Conservation (phyloP, 2,888 invertebrate species). For the Odontomyia ornata region DNA sequence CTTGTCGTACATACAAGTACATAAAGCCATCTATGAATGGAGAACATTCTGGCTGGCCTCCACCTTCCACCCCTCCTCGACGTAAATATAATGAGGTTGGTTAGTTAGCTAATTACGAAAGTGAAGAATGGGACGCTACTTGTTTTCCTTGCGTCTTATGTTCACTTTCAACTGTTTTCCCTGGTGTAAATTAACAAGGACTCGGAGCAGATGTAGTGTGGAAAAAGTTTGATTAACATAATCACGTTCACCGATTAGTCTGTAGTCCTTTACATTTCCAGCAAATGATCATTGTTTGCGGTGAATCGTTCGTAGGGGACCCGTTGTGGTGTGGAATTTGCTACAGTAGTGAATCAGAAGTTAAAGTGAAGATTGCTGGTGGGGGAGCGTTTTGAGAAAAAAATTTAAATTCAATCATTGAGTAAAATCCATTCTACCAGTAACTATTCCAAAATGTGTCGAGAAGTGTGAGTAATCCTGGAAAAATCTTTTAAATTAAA, state of each 20-base stretch:
- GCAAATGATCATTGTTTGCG: neutral
- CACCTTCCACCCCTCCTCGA: neutral
- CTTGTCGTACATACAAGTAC: too few relatives aligned
- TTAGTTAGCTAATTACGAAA: conserved; percentile 17
- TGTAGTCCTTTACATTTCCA: conserved; percentile 13
- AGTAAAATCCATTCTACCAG: too few relatives aligned
- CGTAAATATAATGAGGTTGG: conserved; percentile 9
- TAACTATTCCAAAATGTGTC: too few relatives aligned
- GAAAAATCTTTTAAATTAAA: too few relatives aligned
- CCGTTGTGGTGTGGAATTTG: too few relatives aligned
- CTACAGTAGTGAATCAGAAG: too few relatives aligned
- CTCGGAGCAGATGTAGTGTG: conserved; percentile 22
- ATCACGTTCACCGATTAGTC: conserved; percentile 41
- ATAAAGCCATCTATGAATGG: neutral
- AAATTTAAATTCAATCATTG: too few relatives aligned
- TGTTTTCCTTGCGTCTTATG: conserved; percentile 1
- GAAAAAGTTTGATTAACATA: conserved; percentile 38
- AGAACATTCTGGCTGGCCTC: neutral
- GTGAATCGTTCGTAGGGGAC: neutral
- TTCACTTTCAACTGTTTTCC: conserved; percentile 23
- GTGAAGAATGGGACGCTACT: conserved; percentile 19
- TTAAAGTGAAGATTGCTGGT: too few relatives aligned
- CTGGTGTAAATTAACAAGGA: conserved; percentile 25
- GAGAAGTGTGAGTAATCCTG: too few relatives aligned
- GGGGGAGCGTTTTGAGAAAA: too few relatives aligned